Conservation (phyloP, 2,888 invertebrate genomes). For the Rhodophaea formosa region DNA sequence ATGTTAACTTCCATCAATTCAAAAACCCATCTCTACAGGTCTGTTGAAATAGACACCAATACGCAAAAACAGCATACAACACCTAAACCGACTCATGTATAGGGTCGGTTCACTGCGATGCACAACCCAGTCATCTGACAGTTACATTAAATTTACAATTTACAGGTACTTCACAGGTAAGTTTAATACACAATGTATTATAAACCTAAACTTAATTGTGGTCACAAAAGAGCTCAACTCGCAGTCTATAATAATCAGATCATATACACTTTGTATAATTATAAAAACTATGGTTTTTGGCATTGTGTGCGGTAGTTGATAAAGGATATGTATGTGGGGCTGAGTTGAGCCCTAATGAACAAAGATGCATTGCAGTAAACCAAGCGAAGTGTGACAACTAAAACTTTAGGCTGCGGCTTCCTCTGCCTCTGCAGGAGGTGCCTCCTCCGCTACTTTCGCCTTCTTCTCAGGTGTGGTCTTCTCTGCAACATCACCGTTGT, state of each 20-base stretch:
- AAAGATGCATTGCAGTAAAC: conserved; percentile 78
- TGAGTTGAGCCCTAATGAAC: conserved; percentile 74
- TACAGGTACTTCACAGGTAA: conserved; percentile 80
- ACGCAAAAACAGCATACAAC: conserved; percentile 72
- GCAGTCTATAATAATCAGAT: conserved; percentile 38
- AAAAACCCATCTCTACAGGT: conserved; percentile 59
- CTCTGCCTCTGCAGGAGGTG: conserved; percentile 79
- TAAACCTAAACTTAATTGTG: conserved; percentile 69
- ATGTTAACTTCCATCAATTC: conserved; percentile 58
- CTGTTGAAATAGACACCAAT: conserved; percentile 66
- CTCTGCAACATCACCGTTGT: conserved; percentile 78
- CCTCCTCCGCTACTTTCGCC: conserved; percentile 84
- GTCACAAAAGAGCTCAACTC: conserved; percentile 76
- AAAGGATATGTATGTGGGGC: conserved; percentile 56
- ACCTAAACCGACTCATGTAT: conserved; percentile 52
- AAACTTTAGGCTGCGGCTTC: conserved; percentile 80
- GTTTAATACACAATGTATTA: conserved; percentile 70
- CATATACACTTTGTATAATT: conserved; percentile 46
- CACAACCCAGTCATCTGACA: conserved; percentile 59
- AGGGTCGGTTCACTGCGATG: conserved; percentile 75
- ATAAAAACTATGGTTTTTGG: conserved; percentile 60
- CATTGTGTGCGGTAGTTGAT: conserved; percentile 38
- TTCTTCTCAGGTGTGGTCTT: conserved; percentile 87
- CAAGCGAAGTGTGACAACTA: conserved; percentile 47
- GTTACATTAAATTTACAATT: conserved; percentile 75